Evolutionary conservation across 2,797 vertebrate genomes (phyloP), one percentile per base, ranked within the genome.

Genomic region (Somateria mollissima): DNA sequence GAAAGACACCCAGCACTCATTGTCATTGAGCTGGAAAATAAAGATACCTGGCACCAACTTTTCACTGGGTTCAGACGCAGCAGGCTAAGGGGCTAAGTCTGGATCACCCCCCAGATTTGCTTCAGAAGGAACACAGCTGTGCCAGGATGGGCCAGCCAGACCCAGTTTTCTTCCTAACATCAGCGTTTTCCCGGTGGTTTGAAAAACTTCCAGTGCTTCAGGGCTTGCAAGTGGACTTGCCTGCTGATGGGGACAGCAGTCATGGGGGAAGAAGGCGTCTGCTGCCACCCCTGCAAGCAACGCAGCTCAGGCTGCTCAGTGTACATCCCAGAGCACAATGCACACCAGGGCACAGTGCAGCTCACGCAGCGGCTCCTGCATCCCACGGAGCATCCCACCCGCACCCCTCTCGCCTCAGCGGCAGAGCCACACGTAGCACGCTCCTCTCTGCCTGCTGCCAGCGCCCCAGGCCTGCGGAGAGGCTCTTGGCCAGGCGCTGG

Each of bases 81-180:
- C 2, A 14, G 20, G 43, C 28, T 8, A 4, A 19, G 28, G 34
- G 61, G 30, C 74, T 41, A 45, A 21, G 10, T 13, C 43, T 30
- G 69, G 37, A 76, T 27, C 69, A 47, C 9, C 21, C 51, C 2
- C 19, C 37, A 24, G 5, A n/a, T 7, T 8, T 21, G 65, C 49
- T 36, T 2, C 7, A 12, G 8, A 62, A 43, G 2, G 16, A 57
- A 67, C 1, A 3, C 5, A 37, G 61, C 37, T 39, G 60, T 20
- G n/a, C 37, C 7, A 1, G 41, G 15, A 34, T 0, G 36, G 24
- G 28, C 19, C 69, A 79, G 28, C 8, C 47, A 45, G 4, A 32
- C 28, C 37, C 43, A 8, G 36, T 8, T 3, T 11, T 43, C 17
- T 10, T 49, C 34, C 45, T 2, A 0, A 3, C 2, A 4, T 6